phyloP scores from a whole-genome alignment of 2,888 invertebrate genomes.

The Bibio marci region DNA sequence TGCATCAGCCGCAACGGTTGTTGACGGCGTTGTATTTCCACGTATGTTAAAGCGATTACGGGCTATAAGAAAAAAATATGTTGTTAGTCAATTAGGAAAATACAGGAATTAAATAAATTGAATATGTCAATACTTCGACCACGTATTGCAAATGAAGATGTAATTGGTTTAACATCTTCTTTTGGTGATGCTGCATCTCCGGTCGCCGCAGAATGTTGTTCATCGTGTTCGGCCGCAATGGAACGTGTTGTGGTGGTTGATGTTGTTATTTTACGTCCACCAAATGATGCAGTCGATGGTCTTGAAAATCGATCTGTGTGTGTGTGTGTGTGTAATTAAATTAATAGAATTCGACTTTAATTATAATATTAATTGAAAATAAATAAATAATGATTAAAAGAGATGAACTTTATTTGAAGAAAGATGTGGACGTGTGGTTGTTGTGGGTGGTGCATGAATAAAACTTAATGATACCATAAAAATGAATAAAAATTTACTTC shows the following conservation, averaged over 20 bases:
- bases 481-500: not conserved
- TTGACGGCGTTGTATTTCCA: constrained; percentile 17
- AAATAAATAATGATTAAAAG: too few species aligned
- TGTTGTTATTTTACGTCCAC: constrained; percentile 20
- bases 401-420: too few species aligned
- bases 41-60: constrained; percentile 29
- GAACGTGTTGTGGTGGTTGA: constrained; percentile 18
- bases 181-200: constrained; percentile 13
- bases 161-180: constrained; percentile 21
- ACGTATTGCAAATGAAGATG: constrained; percentile 14
- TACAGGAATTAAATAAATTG: not conserved
- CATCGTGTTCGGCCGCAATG: constrained; percentile 19
- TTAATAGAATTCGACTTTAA: too few species aligned
- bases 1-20: not conserved
- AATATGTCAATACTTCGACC: constrained; percentile 19
- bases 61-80: constrained; percentile 15
- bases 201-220: too few species aligned
- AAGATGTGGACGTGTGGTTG: too few species aligned
- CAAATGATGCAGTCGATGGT: constrained; percentile 20
- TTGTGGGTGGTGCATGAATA: too few species aligned
- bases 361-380: too few species aligned
- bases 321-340: too few species aligned
- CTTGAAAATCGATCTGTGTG: constrained; percentile 26
- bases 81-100: not conserved
- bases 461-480: too few species aligned